A percentile compares a stretch with the other conserved stretches of the same genome.
phyloP scores from a whole-genome alignment of 2,888 invertebrate species.

The Julus scanicus region DNA sequence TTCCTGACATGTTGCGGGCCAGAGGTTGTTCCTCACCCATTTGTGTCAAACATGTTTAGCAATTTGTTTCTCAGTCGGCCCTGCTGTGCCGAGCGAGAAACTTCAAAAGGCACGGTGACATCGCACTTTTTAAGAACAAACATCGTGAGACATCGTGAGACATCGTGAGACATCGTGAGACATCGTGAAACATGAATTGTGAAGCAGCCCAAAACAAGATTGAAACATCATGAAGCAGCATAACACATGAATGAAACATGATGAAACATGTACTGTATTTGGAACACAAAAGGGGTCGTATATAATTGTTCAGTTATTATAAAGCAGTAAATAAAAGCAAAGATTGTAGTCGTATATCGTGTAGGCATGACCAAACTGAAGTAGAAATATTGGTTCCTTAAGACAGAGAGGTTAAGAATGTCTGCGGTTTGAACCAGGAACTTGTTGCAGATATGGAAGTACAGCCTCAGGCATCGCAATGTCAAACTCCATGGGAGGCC shows the following conservation, averaged over 20 bases:
- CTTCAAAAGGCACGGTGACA: slow-evolving; percentile 53
- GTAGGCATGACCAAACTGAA: slow-evolving; percentile 4
- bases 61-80: slow-evolving; percentile 56
- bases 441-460: slow-evolving; percentile 40
- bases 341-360: not conserved
- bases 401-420: not conserved
- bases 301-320: too few species aligned
- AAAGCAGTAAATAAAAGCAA: too few species aligned
- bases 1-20: slow-evolving; percentile 21
- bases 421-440: slow-evolving; percentile 23
- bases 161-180: too few species aligned
- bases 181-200: too few species aligned
- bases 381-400: slow-evolving; percentile 20
- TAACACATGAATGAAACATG: too few species aligned
- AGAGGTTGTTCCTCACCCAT: slow-evolving; percentile 51
- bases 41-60: slow-evolving; percentile 55
- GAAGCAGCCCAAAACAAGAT: too few species aligned
- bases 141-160: too few species aligned
- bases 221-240: too few species aligned
- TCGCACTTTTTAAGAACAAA: slow-evolving; percentile 8
- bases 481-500: slow-evolving; percentile 37
- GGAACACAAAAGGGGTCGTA: too few species aligned
- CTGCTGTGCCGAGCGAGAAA: slow-evolving; percentile 54
- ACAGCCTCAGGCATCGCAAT: slow-evolving; percentile 8
- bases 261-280: too few species aligned